Evolutionary conservation across 1,140 invertebrate species (phyloP).

Genomic region (Zaprionus camerounensis): DNA sequence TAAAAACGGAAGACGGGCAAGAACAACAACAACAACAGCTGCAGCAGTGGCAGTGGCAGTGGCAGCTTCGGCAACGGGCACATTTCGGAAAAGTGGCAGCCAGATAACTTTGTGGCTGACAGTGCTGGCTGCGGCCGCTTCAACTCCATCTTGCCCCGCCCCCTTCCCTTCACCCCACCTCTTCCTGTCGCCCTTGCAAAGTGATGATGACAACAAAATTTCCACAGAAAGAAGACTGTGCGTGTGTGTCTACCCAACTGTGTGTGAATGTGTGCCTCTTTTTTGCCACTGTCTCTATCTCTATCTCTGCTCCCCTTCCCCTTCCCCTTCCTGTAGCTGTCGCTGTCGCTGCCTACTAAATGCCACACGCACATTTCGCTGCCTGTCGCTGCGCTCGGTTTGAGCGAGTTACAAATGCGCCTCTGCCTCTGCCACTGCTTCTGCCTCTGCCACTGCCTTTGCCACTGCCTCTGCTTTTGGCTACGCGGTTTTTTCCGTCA

Average conservation of each 20-base stretch:
- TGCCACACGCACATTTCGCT: constrained; percentile 75
- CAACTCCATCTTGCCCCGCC: constrained; percentile 28
- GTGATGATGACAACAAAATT: constrained; percentile 83
- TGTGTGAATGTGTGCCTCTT: neutral
- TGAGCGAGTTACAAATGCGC: constrained; percentile 78
- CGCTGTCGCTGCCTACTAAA: constrained; percentile 41
- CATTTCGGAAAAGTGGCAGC: constrained; percentile 53
- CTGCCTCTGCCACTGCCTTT: constrained; percentile 11
- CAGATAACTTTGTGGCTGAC: constrained; percentile 80
- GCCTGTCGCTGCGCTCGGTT: constrained; percentile 58
- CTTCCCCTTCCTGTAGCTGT: constrained; percentile 6
- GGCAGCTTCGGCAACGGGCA: constrained; percentile 33
- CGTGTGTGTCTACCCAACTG: constrained; percentile 23
- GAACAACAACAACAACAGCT: constrained; percentile 30
- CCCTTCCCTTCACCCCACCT: neutral
- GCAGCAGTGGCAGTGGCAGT: constrained; percentile 20
- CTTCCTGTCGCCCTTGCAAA: constrained; percentile 48
- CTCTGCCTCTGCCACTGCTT: constrained; percentile 18
- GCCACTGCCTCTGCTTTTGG: neutral
- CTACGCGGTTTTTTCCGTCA: neutral
- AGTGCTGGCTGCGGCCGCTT: constrained; percentile 49
- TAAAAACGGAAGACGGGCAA: constrained; percentile 74
- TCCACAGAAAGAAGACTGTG: constrained; percentile 46
- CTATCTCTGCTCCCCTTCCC: constrained; percentile 25
- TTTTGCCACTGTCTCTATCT: constrained; percentile 30